Evolutionary conservation across 2,888 invertebrate genomes (phyloP), one percentile per base, ranked within the genome.

Genomic region (Parelbella ahira): DNA sequence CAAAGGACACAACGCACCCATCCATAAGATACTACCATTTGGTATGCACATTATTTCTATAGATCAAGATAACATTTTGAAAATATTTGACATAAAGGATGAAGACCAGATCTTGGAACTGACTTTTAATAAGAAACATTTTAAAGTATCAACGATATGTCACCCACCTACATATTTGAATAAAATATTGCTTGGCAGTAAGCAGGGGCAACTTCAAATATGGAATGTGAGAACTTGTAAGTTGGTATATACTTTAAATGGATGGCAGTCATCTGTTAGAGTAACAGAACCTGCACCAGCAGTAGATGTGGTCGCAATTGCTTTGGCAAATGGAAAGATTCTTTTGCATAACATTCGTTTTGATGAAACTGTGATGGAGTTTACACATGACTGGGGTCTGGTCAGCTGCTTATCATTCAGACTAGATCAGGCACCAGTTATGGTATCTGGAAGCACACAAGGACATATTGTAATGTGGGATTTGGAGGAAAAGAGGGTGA

Each of bases 141-240:
- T 98, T 66, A 88, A 91, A 57, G 91, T 98, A 15, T 93, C 94
- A 0, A 88, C 95, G 0, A 50, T 98, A n/a, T 87, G 94, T 42
- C 99, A 99, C 88, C 99, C 99, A 0, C 93, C 91, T 11, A 97
- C 98, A 0, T 99, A 99, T 70, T 76, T 97, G 7, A 99, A 99
- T 69, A 99, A 99, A 71, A 90, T 99, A 45, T 70, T 98, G 13
- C 79, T 98, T 23, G 98, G 95, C 0, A 96, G 96, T 54, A 89
- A 91, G 42, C 94, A 97, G 68, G 98, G 98, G 0, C 74, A 88
- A 24, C 62, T 98, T 51, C 96, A 97, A 62, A 73, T 99, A 48
- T 97, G 97, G 96, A 99, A 99, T 78, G 80, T 98, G 3, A 93
- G 93, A 38, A 91, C 91, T 9, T 91, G 91, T 21, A 93, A 93